Evolutionary conservation across 1,140 invertebrate genomes (phyloP), one percentile per base, ranked within the genome.

Genomic region (Euschistus heros): DNA sequence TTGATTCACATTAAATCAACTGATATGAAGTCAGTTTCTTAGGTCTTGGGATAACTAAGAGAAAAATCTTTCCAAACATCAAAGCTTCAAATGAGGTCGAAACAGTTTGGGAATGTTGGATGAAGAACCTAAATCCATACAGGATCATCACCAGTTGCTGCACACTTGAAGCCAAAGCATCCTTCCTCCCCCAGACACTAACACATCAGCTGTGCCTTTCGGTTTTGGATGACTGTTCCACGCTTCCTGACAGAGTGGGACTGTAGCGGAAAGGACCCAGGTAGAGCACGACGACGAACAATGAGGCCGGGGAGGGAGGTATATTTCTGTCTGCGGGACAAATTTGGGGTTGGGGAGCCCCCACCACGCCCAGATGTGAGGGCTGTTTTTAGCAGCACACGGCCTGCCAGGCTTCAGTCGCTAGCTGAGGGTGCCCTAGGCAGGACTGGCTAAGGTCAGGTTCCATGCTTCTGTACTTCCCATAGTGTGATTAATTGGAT

Each of bases 391-490:
- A 44, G 46, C 65, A 20, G 24, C 54, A 18, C 27, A 37, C 59
- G n/a, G 26, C 59, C n/a, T 26, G 18, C 6, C 55, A n/a, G 24
- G 17, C 20, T 26, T 46, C 57, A 59, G 57, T 50, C 42, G 27
- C 33, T 44, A 20, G 50, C 37, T 10, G 42, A 42, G 33, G 10
- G 24, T 24, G 17, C 47, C 44, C 15, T 37, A 13, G 8, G 33
- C 33, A 37, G 33, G 33, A 37, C 33, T 37, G 76, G 77, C 78
- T 77, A 77, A 75, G 81, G 82, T 82, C 80, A 78, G 84, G 85
- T 87, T 86, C 88, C 89, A 87, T 93, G 85, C 89, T 92, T 93
- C 88, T 86, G 91, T 91, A 89, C 88, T 89, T 91, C 89, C 89
- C 89, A 91, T 92, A 92, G 87, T 87, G 79, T 76, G 67, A 68